Percentiles rank a stretch among this genome's conserved stretches.
phyloP scores from a whole-genome alignment of 1,140 invertebrate genomes.

The Leptestheria dahalacensis region DNA sequence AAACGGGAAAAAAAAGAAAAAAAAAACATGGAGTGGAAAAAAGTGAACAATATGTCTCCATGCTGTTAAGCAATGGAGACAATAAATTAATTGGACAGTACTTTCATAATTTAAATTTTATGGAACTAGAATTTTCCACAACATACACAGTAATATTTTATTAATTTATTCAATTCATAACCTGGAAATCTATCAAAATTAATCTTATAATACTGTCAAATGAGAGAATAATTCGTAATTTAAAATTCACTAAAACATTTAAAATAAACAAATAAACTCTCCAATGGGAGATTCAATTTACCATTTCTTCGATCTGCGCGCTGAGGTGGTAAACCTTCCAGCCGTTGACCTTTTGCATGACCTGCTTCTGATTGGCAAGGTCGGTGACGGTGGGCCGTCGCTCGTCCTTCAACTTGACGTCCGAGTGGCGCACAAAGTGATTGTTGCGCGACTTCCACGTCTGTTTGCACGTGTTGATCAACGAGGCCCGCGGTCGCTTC shows the following conservation, averaged over 20 bases:
- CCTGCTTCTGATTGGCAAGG: constrained; percentile 72
- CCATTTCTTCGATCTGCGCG: constrained; percentile 83
- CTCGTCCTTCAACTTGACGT: constrained; percentile 76
- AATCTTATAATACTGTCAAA: constrained; percentile 5
- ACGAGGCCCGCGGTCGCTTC: constrained; percentile 27
- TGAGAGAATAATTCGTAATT: constrained; percentile 7
- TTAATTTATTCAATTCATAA: too few relatives aligned
- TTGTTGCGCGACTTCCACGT: constrained; percentile 45
- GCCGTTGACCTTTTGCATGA: constrained; percentile 75
- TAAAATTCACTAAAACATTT: too few relatives aligned
- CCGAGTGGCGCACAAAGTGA: constrained; percentile 74
- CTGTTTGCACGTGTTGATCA: constrained; percentile 35
- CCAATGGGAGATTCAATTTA: constrained; percentile 29
- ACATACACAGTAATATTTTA: too few relatives aligned
- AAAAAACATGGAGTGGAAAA: too few relatives aligned
- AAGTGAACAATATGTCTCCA: too few relatives aligned
- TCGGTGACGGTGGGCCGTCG: constrained; percentile 66
- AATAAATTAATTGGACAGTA: too few relatives aligned
- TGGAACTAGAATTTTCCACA: too few relatives aligned
- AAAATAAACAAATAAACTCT: too few relatives aligned
- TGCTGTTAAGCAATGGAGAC: too few relatives aligned
- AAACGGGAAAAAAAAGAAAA: too few relatives aligned
- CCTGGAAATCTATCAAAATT: too few relatives aligned
- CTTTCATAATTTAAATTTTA: too few relatives aligned
- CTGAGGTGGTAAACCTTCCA: constrained; percentile 89